Base-by-base conservation (phyloP, 2,888 invertebrate species). In the Pristionchus japonicus region DNA sequence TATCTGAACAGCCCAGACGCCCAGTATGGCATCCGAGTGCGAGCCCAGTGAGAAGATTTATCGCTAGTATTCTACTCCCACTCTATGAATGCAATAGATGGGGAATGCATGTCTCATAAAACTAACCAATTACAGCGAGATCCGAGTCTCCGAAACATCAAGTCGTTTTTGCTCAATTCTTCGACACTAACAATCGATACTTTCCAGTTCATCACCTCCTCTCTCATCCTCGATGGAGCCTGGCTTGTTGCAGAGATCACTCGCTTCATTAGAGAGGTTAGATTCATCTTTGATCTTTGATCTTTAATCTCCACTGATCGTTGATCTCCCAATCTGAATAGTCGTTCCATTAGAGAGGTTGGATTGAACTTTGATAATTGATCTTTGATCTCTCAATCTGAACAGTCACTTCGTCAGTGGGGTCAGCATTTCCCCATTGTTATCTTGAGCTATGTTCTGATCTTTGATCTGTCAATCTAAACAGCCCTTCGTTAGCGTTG, bases 241-340 rank as follows among this genome's bases (percentile, higher is more conserved):
- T 93, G 93, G 93, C 89, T 91, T n/a, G 47, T 90, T 15, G 89
- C 90, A 15, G 93, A 93, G 84, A n/a, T 89, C 2, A 67, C 91
- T 49, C 90, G 91, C 15, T 90, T 93, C 88, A 88, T 90, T 67
- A 70, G 83, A 47, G 43, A 82, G 43, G 77, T 77, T 11, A 7
- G 77, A 1, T 1, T 4, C n/a, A n/a, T n/a, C n/a, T n/a, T n/a
- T 70, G 70, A 37, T 70, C 37, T 34, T 70, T 70, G 70, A 70
- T 70, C 37, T 34, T 70, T 70, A 13, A 70, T 70, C 70, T 27
- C n/a, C n/a, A n/a, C 43, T 34, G 40, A 52, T 40, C 9, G 20
- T 15, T 77, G 47, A 34, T 74, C 74, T 74, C n/a, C n/a, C n/a
- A n/a, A n/a, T n/a, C n/a, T n/a, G 84, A n/a, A 89, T 3, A 67